Evolutionary conservation across 2,113 vertebrate genomes (phyloP).

Genomic region (Oreotrochilus melanogaster): DNA sequence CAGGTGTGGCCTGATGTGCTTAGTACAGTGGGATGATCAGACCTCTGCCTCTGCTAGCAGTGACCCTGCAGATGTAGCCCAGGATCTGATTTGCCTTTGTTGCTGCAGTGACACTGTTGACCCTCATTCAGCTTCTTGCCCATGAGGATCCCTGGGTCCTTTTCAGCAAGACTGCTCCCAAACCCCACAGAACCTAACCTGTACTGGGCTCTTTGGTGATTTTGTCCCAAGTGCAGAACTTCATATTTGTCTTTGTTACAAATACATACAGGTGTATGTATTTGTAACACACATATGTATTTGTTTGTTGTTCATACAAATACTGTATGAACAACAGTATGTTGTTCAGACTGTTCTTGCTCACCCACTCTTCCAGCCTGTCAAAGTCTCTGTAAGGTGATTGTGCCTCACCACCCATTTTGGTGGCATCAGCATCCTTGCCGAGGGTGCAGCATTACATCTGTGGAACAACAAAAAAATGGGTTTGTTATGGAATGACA

Average conservation of each 20-base stretch:
- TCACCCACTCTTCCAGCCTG: neutral
- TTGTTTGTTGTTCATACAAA: too few species aligned
- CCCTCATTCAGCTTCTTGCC: neutral
- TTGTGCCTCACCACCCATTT: neutral
- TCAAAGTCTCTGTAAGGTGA: neutral
- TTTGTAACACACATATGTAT: too few species aligned
- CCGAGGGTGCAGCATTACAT: neutral
- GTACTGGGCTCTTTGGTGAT: neutral
- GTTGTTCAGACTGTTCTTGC: neutral
- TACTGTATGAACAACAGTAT: too few species aligned
- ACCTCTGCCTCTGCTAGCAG: neutral
- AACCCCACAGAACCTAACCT: too few species aligned
- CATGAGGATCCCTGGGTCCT: neutral
- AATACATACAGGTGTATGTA: too few species aligned
- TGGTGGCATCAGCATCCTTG: neutral
- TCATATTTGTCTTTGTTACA: neutral
- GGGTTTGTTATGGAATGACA: neutral
- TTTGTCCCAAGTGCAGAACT: neutral
- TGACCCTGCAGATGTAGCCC: neutral
- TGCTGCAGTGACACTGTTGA: neutral
- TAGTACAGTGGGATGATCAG: neutral
- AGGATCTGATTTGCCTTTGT: neutral
- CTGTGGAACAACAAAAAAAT: neutral
- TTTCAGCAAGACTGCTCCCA: neutral
- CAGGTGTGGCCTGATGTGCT: rapidly evolving